Evolutionary conservation across 2,888 invertebrate species (phyloP).

Genomic region (Ctenicera cuprea): DNA sequence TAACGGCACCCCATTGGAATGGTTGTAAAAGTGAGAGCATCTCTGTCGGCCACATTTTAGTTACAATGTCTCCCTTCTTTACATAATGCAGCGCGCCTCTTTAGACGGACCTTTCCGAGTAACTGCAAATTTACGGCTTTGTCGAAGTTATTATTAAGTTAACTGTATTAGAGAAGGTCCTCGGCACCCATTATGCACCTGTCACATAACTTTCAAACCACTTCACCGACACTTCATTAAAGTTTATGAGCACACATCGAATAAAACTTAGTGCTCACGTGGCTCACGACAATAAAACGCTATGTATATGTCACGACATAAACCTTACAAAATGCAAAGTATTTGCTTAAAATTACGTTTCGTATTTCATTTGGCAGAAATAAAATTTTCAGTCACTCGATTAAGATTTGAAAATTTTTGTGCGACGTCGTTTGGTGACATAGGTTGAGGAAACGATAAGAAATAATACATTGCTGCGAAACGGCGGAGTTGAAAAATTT

Average conservation of each 20-base stretch:
- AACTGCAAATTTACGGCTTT: constrained; percentile 49
- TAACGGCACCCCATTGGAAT: constrained; percentile 42
- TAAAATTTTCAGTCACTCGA: neutral
- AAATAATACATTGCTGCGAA: neutral
- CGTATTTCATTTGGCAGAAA: constrained; percentile 4
- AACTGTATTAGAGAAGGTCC: constrained; percentile 45
- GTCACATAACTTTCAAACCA: constrained; percentile 48
- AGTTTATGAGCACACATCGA: constrained; percentile 34
- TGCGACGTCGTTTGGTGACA: constrained; percentile 5
- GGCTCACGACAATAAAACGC: constrained; percentile 1
- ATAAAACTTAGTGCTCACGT: constrained; percentile 39
- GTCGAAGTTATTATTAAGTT: constrained; percentile 51
- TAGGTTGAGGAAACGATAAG: constrained; percentile 14
- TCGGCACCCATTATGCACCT: constrained; percentile 45
- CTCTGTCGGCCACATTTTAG: constrained; percentile 42
- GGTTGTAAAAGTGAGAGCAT: constrained; percentile 39
- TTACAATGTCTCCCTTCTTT: constrained; percentile 36
- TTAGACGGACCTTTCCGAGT: constrained; percentile 42
- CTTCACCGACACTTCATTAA: constrained; percentile 49
- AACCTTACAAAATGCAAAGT: neutral
- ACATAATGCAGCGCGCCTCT: constrained; percentile 44
- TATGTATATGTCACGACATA: constrained; percentile 11
- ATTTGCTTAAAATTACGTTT: constrained; percentile 4
- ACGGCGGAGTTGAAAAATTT: too few species aligned
- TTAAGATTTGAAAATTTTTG: constrained; percentile 17